Evolutionary conservation across 2,113 vertebrate genomes (phyloP).

Genomic region (Ciconia stormi): DNA sequence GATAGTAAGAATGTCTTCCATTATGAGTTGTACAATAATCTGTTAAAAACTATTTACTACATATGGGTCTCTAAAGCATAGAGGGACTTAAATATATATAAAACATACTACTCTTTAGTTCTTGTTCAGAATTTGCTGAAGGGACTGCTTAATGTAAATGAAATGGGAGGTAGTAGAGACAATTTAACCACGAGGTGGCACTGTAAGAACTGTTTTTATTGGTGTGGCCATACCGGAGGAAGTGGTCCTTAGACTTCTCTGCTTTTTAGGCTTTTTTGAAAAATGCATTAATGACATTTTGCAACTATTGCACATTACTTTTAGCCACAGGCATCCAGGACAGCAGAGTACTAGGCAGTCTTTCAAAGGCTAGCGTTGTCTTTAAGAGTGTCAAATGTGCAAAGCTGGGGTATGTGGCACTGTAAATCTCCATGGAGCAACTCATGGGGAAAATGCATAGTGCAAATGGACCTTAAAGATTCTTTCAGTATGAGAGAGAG

Average conservation of each 20-base stretch:
- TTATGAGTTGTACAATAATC: background rate
- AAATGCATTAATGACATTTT: background rate
- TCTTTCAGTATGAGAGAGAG: background rate
- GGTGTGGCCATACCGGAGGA: background rate
- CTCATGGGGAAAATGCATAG: background rate
- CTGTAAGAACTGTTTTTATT: conserved; percentile 8
- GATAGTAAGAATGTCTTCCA: background rate
- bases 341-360: background rate
- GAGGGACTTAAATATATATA: background rate
- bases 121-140: background rate
- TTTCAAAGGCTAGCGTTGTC: background rate
- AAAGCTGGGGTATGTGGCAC: rapidly evolving
- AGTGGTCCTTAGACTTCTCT: background rate
- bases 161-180: background rate
- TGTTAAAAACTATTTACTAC: background rate
- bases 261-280: background rate
- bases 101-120: background rate
- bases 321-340: background rate
- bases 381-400: background rate
- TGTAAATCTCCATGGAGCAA: background rate
- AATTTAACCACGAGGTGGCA: conserved; percentile 69
- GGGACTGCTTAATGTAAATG: background rate
- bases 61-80: background rate
- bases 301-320: background rate
- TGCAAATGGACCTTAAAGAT: background rate